Percentiles rank a stretch among this genome's conserved stretches.
Evolutionary conservation across 2,113 vertebrate species (phyloP).

Genomic region (Pogona vitticeps): DNA sequence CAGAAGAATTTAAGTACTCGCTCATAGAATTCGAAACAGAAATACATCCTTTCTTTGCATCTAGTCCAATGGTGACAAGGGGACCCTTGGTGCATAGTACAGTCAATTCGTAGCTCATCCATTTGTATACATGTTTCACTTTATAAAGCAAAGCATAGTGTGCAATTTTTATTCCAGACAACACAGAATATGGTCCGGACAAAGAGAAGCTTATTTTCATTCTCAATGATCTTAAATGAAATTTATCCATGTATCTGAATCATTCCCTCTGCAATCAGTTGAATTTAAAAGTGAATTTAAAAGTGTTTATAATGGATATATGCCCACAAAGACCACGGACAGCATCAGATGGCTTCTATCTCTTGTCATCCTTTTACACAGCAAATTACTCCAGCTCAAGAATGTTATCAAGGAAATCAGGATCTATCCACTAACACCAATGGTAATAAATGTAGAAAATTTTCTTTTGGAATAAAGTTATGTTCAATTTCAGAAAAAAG

Average conservation of each 20-base stretch:
- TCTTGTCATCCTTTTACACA: neutral
- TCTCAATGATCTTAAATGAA: neutral
- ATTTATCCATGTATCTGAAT: neutral
- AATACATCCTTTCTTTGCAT: neutral
- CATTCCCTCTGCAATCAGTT: neutral
- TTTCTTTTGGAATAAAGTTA: conserved; percentile 50
- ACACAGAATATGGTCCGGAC: neutral
- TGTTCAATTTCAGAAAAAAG: conserved; percentile 50
- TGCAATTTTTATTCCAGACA: neutral
- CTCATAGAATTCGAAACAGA: neutral
- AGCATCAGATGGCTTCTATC: neutral
- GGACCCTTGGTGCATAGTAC: neutral
- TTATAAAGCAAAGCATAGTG: neutral
- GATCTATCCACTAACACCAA: conserved; percentile 21
- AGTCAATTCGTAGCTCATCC: neutral
- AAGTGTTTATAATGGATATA: neutral
- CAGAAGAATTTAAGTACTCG: neutral
- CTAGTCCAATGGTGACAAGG: neutral
- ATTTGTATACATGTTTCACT: neutral
- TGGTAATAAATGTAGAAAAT: conserved; percentile 46
- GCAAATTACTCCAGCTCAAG: neutral
- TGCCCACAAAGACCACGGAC: neutral
- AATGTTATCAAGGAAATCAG: conserved; percentile 47
- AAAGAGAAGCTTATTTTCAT: neutral
- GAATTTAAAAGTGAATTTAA: too few species aligned